Percentiles rank a stretch among this genome's conserved stretches.
Evolutionary conservation across 2,113 vertebrate genomes (phyloP).

Genomic region (Equus przewalskii): DNA sequence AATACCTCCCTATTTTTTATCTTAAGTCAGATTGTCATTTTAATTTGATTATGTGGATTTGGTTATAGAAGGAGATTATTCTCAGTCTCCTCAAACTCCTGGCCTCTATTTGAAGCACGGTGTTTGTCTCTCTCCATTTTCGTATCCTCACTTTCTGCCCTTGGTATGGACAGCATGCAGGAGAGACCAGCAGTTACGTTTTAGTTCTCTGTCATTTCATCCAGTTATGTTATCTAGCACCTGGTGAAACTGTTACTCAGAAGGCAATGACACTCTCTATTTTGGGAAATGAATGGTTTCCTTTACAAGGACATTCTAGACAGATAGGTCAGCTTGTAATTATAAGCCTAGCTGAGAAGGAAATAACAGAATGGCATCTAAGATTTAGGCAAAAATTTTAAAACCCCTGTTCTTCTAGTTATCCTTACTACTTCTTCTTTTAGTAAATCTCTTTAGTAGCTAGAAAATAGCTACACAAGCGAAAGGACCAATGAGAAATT

Average conservation of each 20-base stretch:
- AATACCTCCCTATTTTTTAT: slow-evolving; percentile 33
- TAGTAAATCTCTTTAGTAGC: neutral
- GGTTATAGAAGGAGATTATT: neutral
- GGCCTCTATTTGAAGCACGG: neutral
- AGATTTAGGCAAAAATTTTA: slow-evolving; percentile 1
- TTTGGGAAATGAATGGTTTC: neutral
- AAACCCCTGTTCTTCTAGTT: neutral
- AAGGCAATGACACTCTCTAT: neutral
- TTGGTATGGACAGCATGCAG: neutral
- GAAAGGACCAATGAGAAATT: neutral
- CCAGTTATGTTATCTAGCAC: neutral
- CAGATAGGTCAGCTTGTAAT: neutral
- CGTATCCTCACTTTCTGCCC: neutral
- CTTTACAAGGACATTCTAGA: neutral
- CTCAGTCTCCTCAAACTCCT: neutral
- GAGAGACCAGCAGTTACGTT: neutral
- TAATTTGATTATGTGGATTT: neutral
- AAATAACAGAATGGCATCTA: neutral
- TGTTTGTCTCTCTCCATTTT: neutral
- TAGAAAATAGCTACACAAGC: neutral
- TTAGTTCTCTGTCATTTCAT: neutral
- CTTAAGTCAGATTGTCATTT: neutral
- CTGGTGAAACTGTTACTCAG: neutral
- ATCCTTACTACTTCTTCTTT: neutral
- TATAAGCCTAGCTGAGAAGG: neutral